These are phyloP conservation scores for Eupristina koningsbergeri DNA, from an alignment of 1,140 invertebrate genomes.

Conservation along the genomic window DNA sequence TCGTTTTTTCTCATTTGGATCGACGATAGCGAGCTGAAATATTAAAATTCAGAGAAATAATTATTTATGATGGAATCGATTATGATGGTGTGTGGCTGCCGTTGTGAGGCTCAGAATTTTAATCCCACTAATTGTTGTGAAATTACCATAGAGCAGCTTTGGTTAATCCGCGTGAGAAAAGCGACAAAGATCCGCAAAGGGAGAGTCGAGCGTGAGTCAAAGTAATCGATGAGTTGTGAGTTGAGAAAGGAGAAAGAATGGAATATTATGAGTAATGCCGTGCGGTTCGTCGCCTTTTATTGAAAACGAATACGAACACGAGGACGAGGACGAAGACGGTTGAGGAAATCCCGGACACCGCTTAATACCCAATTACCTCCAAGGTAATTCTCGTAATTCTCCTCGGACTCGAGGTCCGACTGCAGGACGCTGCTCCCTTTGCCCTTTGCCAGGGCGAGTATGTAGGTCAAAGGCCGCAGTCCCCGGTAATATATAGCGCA, in stretches of 20 bases:
- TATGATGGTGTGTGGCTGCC: no score
- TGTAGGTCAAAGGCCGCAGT: conserved; percentile 28
- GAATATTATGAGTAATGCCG: neutral
- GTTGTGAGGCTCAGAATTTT: neutral
- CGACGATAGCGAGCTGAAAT: neutral
- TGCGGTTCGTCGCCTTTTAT: neutral
- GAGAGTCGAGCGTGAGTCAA: neutral
- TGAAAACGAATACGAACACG: neutral
- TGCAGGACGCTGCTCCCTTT: no score
- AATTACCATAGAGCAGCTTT: neutral
- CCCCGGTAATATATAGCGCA: no score
- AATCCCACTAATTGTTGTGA: neutral
- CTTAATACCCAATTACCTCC: no score
- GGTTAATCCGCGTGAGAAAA: neutral
- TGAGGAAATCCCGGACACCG: no score
- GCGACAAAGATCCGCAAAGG: neutral
- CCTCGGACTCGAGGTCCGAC: no score
- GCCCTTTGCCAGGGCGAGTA: neutral
- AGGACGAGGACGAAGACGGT: no score
- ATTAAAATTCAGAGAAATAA: neutral
- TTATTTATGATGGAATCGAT: no score
- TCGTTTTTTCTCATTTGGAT: neutral
- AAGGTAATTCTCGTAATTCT: no score
- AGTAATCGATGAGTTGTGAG: neutral
- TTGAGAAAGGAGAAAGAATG: neutral